These are phyloP conservation scores for Toxonevra muliebris DNA, from an alignment of 2,888 invertebrate species.

Conservation along the genomic window DNA sequence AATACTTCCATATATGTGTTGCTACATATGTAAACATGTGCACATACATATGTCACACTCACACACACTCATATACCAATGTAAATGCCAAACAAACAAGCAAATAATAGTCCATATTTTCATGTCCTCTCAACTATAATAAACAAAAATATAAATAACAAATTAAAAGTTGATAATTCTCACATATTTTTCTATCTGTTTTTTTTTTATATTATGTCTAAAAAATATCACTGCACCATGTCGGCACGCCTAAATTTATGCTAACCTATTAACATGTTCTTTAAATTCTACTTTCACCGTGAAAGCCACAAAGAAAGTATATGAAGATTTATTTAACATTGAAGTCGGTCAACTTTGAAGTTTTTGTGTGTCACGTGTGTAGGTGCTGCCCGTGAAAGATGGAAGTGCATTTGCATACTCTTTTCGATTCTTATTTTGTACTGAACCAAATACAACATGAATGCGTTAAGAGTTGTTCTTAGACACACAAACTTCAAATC, in stretches of 20 bases:
- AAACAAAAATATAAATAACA: conserved; percentile 14
- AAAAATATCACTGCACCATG: conserved; percentile 11
- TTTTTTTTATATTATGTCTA: conserved; percentile 1
- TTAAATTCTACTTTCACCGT: conserved; percentile 57
- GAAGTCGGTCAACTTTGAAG: neutral
- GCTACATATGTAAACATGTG: neutral
- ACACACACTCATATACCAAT: conserved; percentile 3
- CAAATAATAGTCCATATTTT: neutral
- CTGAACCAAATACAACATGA: neutral
- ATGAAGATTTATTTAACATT: neutral
- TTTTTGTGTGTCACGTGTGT: neutral
- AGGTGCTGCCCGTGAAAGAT: neutral
- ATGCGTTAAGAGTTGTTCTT: conserved; percentile 29
- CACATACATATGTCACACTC: conserved; percentile 12
- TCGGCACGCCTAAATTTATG: conserved; percentile 42
- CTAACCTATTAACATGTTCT: conserved; percentile 59
- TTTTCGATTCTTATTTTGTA: conserved; percentile 9
- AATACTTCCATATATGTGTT: conserved; percentile 31
- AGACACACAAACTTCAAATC: conserved; percentile 54
- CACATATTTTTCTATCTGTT: neutral
- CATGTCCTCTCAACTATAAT: neutral
- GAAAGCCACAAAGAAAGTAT: conserved; percentile 19
- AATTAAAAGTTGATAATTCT: conserved; percentile 15
- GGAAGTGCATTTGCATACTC: neutral
- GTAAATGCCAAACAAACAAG: neutral